These are phyloP conservation scores for Periophthalmodon schlosseri DNA, from an alignment of 2,113 vertebrate genomes.

Conservation along the genomic window DNA sequence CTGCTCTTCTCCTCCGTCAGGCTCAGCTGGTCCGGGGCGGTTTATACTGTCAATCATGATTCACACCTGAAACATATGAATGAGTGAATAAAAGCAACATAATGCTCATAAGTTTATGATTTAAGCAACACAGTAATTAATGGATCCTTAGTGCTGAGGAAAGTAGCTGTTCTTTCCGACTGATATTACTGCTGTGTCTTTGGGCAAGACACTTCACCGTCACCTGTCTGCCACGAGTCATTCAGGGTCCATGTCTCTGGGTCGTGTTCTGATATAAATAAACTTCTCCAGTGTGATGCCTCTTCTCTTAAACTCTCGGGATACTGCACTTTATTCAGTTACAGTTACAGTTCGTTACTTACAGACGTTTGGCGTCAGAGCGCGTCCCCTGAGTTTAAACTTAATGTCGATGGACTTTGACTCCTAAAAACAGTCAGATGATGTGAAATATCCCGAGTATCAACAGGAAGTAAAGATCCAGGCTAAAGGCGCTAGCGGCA, in stretches of 20 bases:
- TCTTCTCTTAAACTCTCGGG: too few relatives aligned
- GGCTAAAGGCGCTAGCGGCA: too few relatives aligned
- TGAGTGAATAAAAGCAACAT: not conserved
- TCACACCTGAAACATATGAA: conserved; percentile 21
- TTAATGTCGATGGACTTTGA: not conserved
- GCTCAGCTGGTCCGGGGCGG: too few relatives aligned
- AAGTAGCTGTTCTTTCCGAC: not conserved
- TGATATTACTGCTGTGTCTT: not conserved
- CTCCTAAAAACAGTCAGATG: not conserved
- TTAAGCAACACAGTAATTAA: too few relatives aligned
- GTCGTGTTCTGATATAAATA: too few relatives aligned
- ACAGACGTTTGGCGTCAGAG: not conserved
- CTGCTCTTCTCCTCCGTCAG: too few relatives aligned
- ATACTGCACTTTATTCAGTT: too few relatives aligned
- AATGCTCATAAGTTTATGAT: not conserved
- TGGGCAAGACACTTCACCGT: not conserved
- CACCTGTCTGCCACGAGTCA: too few relatives aligned
- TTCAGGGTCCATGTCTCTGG: too few relatives aligned
- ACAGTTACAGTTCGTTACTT: not conserved
- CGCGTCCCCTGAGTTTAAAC: not conserved
- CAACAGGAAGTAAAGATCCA: not conserved
- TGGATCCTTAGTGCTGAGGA: not conserved
- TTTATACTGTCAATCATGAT: conserved; percentile 42
- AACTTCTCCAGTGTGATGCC: too few relatives aligned
- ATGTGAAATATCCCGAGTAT: not conserved